Evolutionary conservation across 2,113 vertebrate genomes (phyloP).

Genomic region (Pagrus major): DNA sequence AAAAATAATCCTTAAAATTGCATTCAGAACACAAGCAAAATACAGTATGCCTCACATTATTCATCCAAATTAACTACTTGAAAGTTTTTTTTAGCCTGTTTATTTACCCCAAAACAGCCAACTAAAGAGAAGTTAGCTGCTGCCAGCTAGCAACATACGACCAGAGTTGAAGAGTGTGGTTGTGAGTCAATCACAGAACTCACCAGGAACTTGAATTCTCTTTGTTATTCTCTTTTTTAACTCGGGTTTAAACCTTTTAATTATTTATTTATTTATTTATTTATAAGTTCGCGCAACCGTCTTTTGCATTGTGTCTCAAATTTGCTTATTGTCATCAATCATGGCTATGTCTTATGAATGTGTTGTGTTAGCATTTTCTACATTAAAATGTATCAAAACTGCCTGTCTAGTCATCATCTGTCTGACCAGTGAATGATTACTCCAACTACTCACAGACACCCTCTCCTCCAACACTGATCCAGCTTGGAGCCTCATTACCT

Average conservation of each 20-base stretch:
- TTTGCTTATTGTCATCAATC: background rate
- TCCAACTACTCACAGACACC: constrained; percentile 5
- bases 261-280: too few species aligned
- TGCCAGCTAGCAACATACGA: too few species aligned
- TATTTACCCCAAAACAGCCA: background rate
- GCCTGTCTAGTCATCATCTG: constrained; percentile 9
- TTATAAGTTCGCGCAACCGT: too few species aligned
- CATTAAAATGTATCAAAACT: background rate
- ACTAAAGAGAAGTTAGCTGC: background rate
- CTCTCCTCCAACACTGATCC: constrained; percentile 21
- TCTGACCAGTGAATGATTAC: background rate
- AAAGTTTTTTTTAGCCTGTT: too few species aligned
- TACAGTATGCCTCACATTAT: background rate
- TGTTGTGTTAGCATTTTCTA: background rate
- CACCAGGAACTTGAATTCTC: too few species aligned
- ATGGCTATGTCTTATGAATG: background rate
- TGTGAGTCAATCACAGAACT: too few species aligned
- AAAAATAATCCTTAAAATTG: too few species aligned
- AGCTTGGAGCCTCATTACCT: constrained; percentile 50
- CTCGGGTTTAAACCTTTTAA: too few species aligned
- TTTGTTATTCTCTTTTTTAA: too few species aligned
- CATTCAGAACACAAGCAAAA: too few species aligned
- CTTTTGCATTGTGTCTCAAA: background rate
- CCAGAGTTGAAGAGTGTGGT: too few species aligned
- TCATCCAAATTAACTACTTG: background rate